Evolutionary conservation across 2,888 invertebrate genomes (phyloP), one percentile per base, ranked within the genome.

Genomic region (Drosophila greeni): DNA sequence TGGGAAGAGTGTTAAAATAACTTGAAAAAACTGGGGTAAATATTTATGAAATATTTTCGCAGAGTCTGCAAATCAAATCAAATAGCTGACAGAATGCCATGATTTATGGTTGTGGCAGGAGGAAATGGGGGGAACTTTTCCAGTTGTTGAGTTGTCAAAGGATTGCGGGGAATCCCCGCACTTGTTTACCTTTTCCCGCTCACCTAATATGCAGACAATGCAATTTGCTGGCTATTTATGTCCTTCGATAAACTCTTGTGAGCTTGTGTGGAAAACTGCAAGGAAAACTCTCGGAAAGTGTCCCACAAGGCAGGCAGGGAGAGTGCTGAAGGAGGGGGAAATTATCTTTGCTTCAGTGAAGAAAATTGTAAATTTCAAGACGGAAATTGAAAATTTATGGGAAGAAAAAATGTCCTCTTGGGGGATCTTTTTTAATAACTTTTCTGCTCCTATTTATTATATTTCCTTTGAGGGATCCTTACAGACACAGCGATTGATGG

Each of bases 381-480:
- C 53, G 69, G 68, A 78, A 78, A 81, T 74, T 75, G 74, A 72
- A 75, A 73, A 73, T 77, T 70, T 75, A 78, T 72, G 66, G 74
- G 61, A 49, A 52, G 68, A 69, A 52, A 73, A 78, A 61, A 73
- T 72, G 68, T 72, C 59, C 62, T 70, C 67, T 61, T 37, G 4
- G 56, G 40, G 53, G 45, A 47, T 54, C 37, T 14, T 29, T 37
- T 43, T 36, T 23, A 24, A 18, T 39, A n/a, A 23, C 26, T 18
- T 26, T 12, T 3, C 12, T 42, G 23, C 4, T 24, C 5, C 18
- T 11, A 7, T 29, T 42, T 29, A 34, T 31, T n/a, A 20, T n/a
- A 11, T 26, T 36, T 16, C 16, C 14, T 26, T 29, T 39, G 20
- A 49, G 31, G 33, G 66, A 53, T 66, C 47, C 20, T 20, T 42